Conservation (phyloP, 2,797 vertebrate genomes). For the Vireo griseus region DNA sequence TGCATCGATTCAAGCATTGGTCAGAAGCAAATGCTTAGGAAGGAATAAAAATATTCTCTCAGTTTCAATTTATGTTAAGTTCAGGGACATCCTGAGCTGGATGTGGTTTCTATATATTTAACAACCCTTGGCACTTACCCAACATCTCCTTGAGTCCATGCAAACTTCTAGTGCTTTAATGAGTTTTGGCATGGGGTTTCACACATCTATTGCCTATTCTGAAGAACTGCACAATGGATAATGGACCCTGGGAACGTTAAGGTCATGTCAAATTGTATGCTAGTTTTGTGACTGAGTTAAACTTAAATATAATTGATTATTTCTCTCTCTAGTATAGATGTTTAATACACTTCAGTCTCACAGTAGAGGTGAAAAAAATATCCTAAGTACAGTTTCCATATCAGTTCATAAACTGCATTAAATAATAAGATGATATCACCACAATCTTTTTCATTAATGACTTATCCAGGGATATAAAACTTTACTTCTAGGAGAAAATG, state of each 20-base stretch:
- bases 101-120: conserved; percentile 11
- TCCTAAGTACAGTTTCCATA: conserved; percentile 4
- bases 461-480: conserved; percentile 34
- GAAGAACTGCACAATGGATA: not conserved
- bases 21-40: not conserved
- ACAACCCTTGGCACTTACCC: not conserved
- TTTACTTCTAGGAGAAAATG: conserved; percentile 12
- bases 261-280: not conserved
- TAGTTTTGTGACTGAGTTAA: not conserved
- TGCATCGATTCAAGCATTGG: not conserved
- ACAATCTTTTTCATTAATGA: conserved; percentile 28
- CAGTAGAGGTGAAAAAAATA: not conserved
- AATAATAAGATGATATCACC: conserved; percentile 42
- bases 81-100: conserved; percentile 14
- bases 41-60: conserved; percentile 32
- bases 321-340: not conserved
- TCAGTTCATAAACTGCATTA: conserved; percentile 11
- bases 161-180: conserved; percentile 23
- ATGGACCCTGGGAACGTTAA: not conserved
- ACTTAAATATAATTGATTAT: conserved; percentile 18
- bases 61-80: conserved; percentile 37
- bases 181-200: conserved; percentile 34
- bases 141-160: not conserved
- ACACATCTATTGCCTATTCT: conserved; percentile 14
- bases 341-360: not conserved